Evolutionary conservation across 2,113 vertebrate species (phyloP).

Genomic region (Clarias macrocephalus): DNA sequence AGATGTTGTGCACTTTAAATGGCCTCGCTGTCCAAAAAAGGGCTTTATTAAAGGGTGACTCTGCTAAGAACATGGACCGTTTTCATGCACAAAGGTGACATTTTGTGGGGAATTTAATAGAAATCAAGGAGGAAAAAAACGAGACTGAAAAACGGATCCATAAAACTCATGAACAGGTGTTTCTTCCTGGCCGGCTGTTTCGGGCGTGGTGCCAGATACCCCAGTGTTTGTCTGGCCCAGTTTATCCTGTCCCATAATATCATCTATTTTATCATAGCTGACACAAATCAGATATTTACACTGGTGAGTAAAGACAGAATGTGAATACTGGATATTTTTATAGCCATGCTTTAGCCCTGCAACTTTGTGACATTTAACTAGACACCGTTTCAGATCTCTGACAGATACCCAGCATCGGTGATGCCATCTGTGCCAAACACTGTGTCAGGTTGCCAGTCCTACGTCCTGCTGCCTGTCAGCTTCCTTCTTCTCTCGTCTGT

Average conservation of each 20-base stretch:
- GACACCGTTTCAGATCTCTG: slow-evolving; percentile 40
- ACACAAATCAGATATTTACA: slow-evolving; percentile 6
- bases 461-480: slow-evolving; percentile 46
- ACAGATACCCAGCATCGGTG: slow-evolving; percentile 43
- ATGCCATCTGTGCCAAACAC: slow-evolving; percentile 50
- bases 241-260: slow-evolving; percentile 3
- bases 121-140: neutral
- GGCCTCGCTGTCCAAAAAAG: neutral
- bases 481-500: slow-evolving; percentile 34
- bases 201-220: neutral
- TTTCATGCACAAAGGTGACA: neutral
- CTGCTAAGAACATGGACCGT: neutral
- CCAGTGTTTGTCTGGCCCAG: slow-evolving; percentile 14
- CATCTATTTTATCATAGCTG: slow-evolving; percentile 44
- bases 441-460: slow-evolving; percentile 47
- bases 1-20: neutral
- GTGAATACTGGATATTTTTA: slow-evolving; percentile 20
- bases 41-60: neutral
- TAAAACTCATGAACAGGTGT: slow-evolving; percentile 26
- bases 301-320: slow-evolving; percentile 8
- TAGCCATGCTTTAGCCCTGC: slow-evolving; percentile 24
- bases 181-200: slow-evolving; percentile 4
- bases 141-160: neutral
- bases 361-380: slow-evolving; percentile 40
- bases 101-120: neutral